These are phyloP conservation scores for Trachelus troglodyta DNA, from an alignment of 2,888 invertebrate genomes.

Conservation along the genomic window DNA sequence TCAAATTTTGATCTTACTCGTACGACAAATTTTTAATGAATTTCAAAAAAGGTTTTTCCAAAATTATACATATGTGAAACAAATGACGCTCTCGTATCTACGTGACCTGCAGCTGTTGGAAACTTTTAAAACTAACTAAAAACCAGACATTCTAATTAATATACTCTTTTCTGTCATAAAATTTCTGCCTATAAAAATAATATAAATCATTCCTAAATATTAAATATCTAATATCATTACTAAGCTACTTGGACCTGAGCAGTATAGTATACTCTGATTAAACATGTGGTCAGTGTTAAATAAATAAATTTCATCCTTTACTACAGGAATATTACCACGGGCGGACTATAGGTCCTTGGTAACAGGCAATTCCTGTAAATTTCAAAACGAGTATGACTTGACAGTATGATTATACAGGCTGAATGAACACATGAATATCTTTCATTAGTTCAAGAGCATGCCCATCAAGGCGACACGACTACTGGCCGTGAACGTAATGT, in stretches of 20 bases:
- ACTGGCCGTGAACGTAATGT: neutral
- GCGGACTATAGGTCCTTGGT: neutral
- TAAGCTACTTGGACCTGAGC: neutral
- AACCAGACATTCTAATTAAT: too few relatives aligned
- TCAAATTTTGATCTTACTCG: neutral
- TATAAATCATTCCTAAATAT: neutral
- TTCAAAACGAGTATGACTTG: neutral
- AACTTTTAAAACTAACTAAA: neutral
- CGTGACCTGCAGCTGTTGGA: neutral
- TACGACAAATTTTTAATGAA: neutral
- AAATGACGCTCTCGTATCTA: neutral
- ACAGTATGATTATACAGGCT: neutral
- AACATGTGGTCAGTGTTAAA: neutral
- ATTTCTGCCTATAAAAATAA: too few relatives aligned
- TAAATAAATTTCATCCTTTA: neutral
- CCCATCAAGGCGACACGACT: neutral
- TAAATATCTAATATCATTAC: neutral
- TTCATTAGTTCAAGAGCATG: neutral
- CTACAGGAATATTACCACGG: neutral
- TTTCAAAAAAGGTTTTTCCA: neutral
- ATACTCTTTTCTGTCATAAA: too few relatives aligned
- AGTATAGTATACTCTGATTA: neutral
- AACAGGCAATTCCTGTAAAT: neutral
- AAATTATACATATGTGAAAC: neutral
- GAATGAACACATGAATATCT: neutral